Conservation (phyloP, 2,888 invertebrate species). For the Phyllotreta striolata region DNA sequence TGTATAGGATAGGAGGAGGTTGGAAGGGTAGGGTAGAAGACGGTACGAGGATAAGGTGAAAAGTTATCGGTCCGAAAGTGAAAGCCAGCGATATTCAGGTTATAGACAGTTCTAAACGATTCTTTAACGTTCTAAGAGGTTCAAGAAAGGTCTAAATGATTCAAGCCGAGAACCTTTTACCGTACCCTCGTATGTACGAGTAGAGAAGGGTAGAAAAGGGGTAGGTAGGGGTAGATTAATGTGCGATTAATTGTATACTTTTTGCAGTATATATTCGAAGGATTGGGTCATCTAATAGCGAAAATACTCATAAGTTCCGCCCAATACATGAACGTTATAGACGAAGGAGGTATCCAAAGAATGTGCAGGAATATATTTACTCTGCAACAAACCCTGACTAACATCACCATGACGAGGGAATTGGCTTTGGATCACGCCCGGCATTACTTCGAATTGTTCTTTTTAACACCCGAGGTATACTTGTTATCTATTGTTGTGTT, state of each 20-base stretch:
- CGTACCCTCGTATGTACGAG: too few relatives aligned
- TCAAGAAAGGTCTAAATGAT: too few relatives aligned
- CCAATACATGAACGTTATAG: constrained; percentile 80
- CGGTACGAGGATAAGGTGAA: too few relatives aligned
- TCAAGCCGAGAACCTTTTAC: too few relatives aligned
- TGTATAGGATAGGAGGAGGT: too few relatives aligned
- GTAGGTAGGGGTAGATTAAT: not conserved
- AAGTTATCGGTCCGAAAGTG: too few relatives aligned
- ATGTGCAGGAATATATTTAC: constrained; percentile 88
- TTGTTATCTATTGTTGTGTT: too few relatives aligned
- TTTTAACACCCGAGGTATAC: constrained; percentile 78
- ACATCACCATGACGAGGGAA: constrained; percentile 82
- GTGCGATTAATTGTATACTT: constrained; percentile 39
- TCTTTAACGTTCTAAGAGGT: too few relatives aligned
- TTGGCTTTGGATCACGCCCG: constrained; percentile 88
- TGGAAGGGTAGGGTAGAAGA: too few relatives aligned
- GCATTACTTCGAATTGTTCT: constrained; percentile 87
- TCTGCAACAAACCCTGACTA: constrained; percentile 84
- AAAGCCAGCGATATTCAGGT: too few relatives aligned
- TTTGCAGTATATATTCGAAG: constrained; percentile 86
- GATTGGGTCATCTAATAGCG: constrained; percentile 81
- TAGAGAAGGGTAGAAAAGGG: too few relatives aligned
- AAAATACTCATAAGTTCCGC: constrained; percentile 83
- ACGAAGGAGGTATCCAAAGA: constrained; percentile 82
- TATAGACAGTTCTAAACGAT: too few relatives aligned